These are phyloP conservation scores for Australoheros scitulus DNA, from an alignment of 2,113 vertebrate genomes.

Conservation along the genomic window DNA sequence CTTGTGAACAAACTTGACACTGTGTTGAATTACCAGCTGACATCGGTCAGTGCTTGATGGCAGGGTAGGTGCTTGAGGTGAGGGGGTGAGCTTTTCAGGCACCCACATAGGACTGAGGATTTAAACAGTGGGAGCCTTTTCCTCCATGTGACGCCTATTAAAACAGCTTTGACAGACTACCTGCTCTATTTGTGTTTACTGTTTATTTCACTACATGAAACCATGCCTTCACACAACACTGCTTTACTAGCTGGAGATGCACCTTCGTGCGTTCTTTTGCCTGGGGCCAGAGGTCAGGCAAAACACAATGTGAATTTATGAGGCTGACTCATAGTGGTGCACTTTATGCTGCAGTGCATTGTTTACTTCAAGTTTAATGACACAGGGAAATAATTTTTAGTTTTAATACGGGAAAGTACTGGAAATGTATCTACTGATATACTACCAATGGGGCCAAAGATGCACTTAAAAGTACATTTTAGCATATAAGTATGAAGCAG, in stretches of 20 bases:
- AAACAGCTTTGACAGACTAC: slow-evolving; percentile 74
- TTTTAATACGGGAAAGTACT: not conserved
- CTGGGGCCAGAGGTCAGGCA: not conserved
- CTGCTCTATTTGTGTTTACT: slow-evolving; percentile 37
- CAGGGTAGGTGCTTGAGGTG: slow-evolving; percentile 37
- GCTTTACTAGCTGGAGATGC: not conserved
- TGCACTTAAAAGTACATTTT: too few species aligned
- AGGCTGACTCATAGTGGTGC: too few species aligned
- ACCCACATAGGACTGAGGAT: slow-evolving; percentile 56
- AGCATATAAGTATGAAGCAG: too few species aligned
- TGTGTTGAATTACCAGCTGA: slow-evolving; percentile 65
- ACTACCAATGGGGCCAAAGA: too few species aligned
- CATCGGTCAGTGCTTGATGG: slow-evolving; percentile 43
- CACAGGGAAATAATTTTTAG: not conserved
- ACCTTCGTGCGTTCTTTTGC: not conserved
- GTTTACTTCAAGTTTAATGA: not conserved
- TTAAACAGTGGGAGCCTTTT: slow-evolving; percentile 65
- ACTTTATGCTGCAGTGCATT: too few species aligned
- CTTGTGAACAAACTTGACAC: slow-evolving; percentile 70
- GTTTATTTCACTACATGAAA: not conserved
- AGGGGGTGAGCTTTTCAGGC: slow-evolving; percentile 32
- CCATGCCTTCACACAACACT: not conserved
- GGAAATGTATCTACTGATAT: too few species aligned
- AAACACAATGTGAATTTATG: not conserved
- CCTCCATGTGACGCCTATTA: slow-evolving; percentile 75